Evolutionary conservation across 1,140 invertebrate genomes (phyloP), one percentile per base, ranked within the genome.

Genomic region (Xylocopa sonorina): DNA sequence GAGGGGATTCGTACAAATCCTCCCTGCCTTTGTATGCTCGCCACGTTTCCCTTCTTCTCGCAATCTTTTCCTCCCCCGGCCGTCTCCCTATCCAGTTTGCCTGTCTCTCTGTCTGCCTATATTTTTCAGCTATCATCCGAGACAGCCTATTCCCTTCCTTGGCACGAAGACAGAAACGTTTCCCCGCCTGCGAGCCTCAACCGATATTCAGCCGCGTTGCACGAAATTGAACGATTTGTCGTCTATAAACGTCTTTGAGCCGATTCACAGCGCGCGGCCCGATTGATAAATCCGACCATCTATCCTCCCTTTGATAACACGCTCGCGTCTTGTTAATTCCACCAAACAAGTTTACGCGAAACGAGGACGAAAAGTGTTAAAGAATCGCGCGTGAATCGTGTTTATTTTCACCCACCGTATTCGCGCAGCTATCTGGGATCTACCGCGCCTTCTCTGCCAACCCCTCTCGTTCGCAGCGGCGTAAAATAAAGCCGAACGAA

Each of bases 201-300:
- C 55, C 79, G 79, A 81, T 81, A 81, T 81, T 81, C 80, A 53
- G 58, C 67, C 53, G 24, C 50, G 24, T 38, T 16, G 43, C n/a
- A 18, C 29, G 67, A 72, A 81, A 81, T 78, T 78, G 80, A 81
- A 78, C 74, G 67, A 81, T 81, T 78, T 81, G 66, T 78, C 80
- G 67, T 81, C n/a, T n/a, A 78, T 77, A 68, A 78, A 58, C 75
- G 64, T 60, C 66, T 81, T 77, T 64, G 48, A 81, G 55, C 55
- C 63, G 74, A 43, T 43, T 29, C 72, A 32, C 72, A 32, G 34
- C 18, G 21, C 21, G 60, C 27, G 46, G 34, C 48, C 21, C 73
- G 57, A 68, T 77, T 77, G 79, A 77, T 77, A 81, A 81, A 77
- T 76, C 73, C 24, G 27, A 18, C 9, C 53, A 43, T 75, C 72